Evolutionary conservation across 2,113 vertebrate genomes (phyloP), one percentile per base, ranked within the genome.

Genomic region (Ageneiosus marmoratus): DNA sequence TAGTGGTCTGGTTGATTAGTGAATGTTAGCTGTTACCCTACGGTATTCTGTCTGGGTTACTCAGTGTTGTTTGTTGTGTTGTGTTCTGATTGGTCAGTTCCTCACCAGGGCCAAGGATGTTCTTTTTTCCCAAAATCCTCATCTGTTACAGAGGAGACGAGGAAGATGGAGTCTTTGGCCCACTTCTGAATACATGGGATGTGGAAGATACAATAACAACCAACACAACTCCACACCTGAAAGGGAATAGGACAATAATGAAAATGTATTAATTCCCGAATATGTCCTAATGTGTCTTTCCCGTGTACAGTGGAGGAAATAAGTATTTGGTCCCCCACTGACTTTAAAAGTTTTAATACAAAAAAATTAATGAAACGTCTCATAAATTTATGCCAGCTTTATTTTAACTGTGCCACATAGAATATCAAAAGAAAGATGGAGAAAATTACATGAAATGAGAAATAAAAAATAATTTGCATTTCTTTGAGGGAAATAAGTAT

Each of bases 131-230:
- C 96, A 86, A 98, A 98, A 91, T 97, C 95, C 85, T 97, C 96
- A 78, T 98, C 96, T 0, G 94, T 96, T 89, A 95, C 88, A 0
- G 97, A 98, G 86, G 96, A 97, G 0, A 98, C 91, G 74, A 99
- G 95, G 91, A 98, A 98, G 81, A 94, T 92, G 1, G 97, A 98
- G 89, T 99, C 97, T 84, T 94, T 95, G 67, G 98, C 97, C 98
- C 98, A 99, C 77, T 99, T 98, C 83, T 99, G 98, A 80, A 99
- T 97, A 77, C 98, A 99, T 10, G 95, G 95, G 86, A 99, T 93
- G 88, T 99, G 97, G 93, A 99, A 98, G 90, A 99, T 96, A 86
- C 96, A 97, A 92, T 96, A 99, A 84, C 98, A 99, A 51, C 96
- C 94, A 81, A 89, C 92, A 89, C 97, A 99, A 87, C 96, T 99